phyloP scores from a whole-genome alignment of 2,797 vertebrate species.

The Semotilus atromaculatus region DNA sequence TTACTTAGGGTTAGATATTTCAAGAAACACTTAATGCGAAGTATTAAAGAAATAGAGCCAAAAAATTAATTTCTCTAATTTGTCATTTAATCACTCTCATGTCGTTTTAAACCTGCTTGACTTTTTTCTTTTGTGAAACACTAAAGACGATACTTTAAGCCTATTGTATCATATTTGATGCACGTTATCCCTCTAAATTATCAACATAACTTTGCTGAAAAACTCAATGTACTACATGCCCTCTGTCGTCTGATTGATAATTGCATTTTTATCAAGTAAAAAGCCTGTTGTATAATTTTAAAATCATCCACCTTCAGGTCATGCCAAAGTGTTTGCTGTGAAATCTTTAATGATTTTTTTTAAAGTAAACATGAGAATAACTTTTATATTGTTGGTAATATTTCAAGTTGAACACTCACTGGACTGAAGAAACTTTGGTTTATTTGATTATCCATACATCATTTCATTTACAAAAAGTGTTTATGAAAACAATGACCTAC shows the following conservation, averaged over 20 bases:
- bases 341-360: background rate
- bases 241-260: background rate
- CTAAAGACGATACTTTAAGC: background rate
- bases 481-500: too few relatives aligned
- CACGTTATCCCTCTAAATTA: background rate
- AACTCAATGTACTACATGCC: background rate
- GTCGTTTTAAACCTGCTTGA: background rate
- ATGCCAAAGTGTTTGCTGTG: background rate
- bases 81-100: background rate
- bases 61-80: background rate
- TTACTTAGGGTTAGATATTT: background rate
- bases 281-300: background rate
- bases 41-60: background rate
- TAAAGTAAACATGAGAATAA: background rate
- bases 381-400: background rate
- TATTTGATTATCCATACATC: background rate
- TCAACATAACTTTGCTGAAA: background rate
- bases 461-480: too few relatives aligned
- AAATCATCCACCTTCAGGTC: background rate
- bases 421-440: background rate
- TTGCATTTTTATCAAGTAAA: background rate
- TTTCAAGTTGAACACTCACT: background rate
- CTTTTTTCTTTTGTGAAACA: background rate
- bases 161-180: background rate
- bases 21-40: background rate